A percentile compares a stretch with the other conserved stretches of the same genome.
These are phyloP conservation scores for Oscheius myriophilus DNA, from an alignment of 2,888 invertebrate genomes.

Conservation along the genomic window DNA sequence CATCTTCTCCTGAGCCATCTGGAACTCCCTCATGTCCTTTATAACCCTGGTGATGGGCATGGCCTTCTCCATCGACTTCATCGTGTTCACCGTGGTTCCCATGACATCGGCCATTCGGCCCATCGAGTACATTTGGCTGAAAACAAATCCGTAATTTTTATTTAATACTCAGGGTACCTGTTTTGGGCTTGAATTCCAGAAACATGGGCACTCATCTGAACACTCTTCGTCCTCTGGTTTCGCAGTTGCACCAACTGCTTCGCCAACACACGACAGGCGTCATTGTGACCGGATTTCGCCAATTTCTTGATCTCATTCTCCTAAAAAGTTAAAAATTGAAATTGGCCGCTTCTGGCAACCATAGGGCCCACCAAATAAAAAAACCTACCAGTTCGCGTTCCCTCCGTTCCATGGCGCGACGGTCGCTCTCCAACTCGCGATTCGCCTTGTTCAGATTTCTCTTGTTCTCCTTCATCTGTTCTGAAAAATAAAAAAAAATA, in stretches of 20 bases:
- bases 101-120: constrained; percentile 86
- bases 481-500: constrained; percentile 73
- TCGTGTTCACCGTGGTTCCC: constrained; percentile 87
- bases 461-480: constrained; percentile 86
- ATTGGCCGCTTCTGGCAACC: too few relatives aligned
- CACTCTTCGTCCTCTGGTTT: constrained; percentile 86
- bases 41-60: constrained; percentile 76
- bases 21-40: constrained; percentile 85
- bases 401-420: constrained; percentile 83
- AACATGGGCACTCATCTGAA: constrained; percentile 84
- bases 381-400: constrained; percentile 83
- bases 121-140: constrained; percentile 82
- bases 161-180: constrained; percentile 73
- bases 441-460: constrained; percentile 82
- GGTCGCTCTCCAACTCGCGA: constrained; percentile 85
- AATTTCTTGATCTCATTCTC: constrained; percentile 88
- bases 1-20: constrained; percentile 86
- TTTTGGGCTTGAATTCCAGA: constrained; percentile 84
- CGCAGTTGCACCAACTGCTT: constrained; percentile 87
- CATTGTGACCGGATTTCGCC: constrained; percentile 87
- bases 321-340: constrained; percentile 72
- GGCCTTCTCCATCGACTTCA: constrained; percentile 85
- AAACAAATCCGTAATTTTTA: neutral
- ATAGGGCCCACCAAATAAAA: too few relatives aligned
- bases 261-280: constrained; percentile 79